Percentiles rank a stretch among this genome's conserved stretches.
These are phyloP conservation scores for Oreochromis aureus DNA, from an alignment of 2,113 vertebrate species.

Conservation along the genomic window DNA sequence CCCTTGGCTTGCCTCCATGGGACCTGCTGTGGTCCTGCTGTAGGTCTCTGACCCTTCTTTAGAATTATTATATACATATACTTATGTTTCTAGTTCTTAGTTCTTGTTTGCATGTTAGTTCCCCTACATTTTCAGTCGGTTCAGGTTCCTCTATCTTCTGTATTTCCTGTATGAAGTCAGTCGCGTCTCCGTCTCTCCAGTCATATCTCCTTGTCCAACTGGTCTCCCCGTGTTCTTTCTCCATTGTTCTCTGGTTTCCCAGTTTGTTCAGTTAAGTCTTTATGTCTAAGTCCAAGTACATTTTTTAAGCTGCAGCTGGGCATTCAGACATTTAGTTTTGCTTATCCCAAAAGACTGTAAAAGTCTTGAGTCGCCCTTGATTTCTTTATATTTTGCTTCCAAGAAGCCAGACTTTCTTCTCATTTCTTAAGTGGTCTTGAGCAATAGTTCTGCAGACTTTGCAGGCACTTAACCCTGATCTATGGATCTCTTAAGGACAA, in stretches of 20 bases:
- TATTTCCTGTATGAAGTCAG: not conserved
- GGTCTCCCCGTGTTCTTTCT: not conserved
- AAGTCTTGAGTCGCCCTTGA: not conserved
- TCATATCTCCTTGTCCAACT: fast-evolving
- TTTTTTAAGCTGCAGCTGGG: not conserved
- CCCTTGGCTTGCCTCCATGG: not conserved
- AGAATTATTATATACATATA: not conserved
- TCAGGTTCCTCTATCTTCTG: not conserved
- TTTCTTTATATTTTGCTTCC: not conserved
- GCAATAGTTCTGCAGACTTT: not conserved
- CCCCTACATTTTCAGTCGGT: not conserved
- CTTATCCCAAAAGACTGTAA: not conserved
- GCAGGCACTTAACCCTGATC: not conserved
- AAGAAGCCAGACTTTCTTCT: not conserved
- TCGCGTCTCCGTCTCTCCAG: not conserved
- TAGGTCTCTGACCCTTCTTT: not conserved
- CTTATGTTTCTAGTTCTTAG: not conserved
- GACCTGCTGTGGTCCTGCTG: not conserved
- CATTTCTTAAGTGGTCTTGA: not conserved
- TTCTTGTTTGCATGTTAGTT: not conserved
- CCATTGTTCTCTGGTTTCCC: not conserved
- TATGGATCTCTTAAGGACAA: not conserved
- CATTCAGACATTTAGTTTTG: not conserved
- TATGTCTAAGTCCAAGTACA: not conserved
- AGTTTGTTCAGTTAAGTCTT: not conserved